Evolutionary conservation across 2,888 invertebrate species (phyloP).

Genomic region (Nowickia ferox): DNA sequence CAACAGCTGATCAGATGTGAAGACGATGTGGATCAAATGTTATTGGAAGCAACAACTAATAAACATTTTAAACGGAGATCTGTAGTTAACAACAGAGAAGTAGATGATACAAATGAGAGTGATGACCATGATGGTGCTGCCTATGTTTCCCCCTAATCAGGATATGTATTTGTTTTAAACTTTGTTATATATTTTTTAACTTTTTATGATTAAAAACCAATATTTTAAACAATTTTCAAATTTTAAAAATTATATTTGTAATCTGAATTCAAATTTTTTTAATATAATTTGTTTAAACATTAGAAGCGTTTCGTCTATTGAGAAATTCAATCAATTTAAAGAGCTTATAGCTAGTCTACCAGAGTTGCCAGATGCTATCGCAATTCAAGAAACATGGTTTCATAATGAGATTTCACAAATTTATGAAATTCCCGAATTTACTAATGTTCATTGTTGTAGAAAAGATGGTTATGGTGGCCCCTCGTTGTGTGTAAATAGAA

Average conservation of each 20-base stretch:
- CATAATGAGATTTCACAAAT: neutral
- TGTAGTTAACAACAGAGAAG: neutral
- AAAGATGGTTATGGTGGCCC: neutral
- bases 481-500: constrained; percentile 7
- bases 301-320: neutral
- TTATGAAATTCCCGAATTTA: constrained; percentile 5
- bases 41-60: constrained; percentile 14
- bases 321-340: neutral
- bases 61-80: neutral
- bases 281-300: neutral
- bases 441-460: constrained; percentile 9
- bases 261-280: too few relatives aligned
- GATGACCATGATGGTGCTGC: constrained; percentile 9
- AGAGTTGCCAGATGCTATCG: neutral
- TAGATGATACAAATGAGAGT: neutral
- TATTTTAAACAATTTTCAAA: neutral
- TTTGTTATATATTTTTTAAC: neutral
- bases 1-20: constrained; percentile 14
- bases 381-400: neutral
- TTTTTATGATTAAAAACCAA: neutral
- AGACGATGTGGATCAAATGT: constrained; percentile 8
- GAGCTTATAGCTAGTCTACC: neutral
- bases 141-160: constrained; percentile 14
- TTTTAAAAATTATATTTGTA: neutral
- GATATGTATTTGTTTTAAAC: neutral